Percentiles rank a stretch among this genome's conserved stretches.
Evolutionary conservation across 1,140 invertebrate species (phyloP).

Genomic region (Leptinotarsa texana): DNA sequence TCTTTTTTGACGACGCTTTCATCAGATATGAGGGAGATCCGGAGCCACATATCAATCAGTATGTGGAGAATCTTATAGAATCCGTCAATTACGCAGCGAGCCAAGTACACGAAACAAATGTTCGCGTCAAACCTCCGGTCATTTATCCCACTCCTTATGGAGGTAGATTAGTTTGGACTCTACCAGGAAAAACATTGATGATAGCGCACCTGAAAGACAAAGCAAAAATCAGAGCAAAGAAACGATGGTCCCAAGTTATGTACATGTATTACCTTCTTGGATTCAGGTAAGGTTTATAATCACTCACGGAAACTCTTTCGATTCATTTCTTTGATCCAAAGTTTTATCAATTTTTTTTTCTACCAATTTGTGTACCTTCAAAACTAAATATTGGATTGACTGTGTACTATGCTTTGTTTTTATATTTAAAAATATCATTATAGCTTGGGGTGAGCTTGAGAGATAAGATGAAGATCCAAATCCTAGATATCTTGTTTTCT

Average conservation of each 20-base stretch:
- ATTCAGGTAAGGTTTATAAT: conserved; percentile 54
- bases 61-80: conserved; percentile 77
- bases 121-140: conserved; percentile 71
- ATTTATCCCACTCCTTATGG: conserved; percentile 87
- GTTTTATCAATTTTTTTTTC: too few species aligned
- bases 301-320: too few species aligned
- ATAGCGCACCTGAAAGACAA: conserved; percentile 89
- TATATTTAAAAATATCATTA: too few species aligned
- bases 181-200: conserved; percentile 85
- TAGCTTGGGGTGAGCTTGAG: too few species aligned
- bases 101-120: conserved; percentile 72
- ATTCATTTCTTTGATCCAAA: too few species aligned
- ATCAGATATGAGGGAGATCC: conserved; percentile 68
- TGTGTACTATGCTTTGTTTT: too few species aligned
- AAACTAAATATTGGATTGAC: too few species aligned
- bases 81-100: conserved; percentile 76
- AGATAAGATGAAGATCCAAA: too few species aligned
- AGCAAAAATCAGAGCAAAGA: conserved; percentile 82
- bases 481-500: too few species aligned
- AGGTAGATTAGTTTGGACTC: conserved; percentile 79
- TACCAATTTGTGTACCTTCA: too few species aligned
- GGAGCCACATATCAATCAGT: conserved; percentile 78
- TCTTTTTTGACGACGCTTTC: conserved; percentile 93
- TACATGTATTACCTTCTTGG: conserved; percentile 94
- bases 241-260: conserved; percentile 87